These are phyloP conservation scores for Micrastur ruficollis DNA, from an alignment of 2,797 vertebrate genomes.

Conservation along the genomic window DNA sequence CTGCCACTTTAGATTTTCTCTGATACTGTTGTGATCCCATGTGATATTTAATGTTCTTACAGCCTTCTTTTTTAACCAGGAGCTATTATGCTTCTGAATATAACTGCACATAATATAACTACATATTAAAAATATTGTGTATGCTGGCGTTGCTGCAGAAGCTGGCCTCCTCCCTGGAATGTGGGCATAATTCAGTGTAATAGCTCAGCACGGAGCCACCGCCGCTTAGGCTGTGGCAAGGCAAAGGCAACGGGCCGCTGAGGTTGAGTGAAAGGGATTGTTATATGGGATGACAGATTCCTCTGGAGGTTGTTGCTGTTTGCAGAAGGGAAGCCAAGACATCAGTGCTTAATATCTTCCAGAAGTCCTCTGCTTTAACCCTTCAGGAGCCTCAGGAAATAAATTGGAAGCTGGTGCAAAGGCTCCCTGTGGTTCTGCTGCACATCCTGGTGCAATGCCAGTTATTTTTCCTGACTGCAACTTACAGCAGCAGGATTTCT, in stretches of 20 bases:
- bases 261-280: slow-evolving; percentile 37
- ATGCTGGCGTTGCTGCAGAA: not conserved
- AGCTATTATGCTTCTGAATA: rapidly evolving
- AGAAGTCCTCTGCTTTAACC: slow-evolving; percentile 28
- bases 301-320: slow-evolving; percentile 48
- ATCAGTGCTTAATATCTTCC: slow-evolving; percentile 26
- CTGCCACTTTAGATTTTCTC: rapidly evolving
- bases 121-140: rapidly evolving
- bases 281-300: slow-evolving; percentile 26
- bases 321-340: slow-evolving; percentile 47
- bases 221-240: not conserved
- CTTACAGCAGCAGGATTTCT: not conserved
- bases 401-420: rapidly evolving
- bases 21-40: rapidly evolving
- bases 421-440: not conserved
- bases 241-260: not conserved
- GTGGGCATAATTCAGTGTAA: not conserved
- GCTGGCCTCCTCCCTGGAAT: not conserved
- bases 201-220: not conserved
- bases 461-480: not conserved
- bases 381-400: not conserved
- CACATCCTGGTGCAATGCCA: not conserved
- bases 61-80: not conserved
- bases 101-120: not conserved
- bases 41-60: rapidly evolving